Base-by-base conservation (phyloP, 1,140 invertebrate genomes). In the Lepidurus couesii region DNA sequence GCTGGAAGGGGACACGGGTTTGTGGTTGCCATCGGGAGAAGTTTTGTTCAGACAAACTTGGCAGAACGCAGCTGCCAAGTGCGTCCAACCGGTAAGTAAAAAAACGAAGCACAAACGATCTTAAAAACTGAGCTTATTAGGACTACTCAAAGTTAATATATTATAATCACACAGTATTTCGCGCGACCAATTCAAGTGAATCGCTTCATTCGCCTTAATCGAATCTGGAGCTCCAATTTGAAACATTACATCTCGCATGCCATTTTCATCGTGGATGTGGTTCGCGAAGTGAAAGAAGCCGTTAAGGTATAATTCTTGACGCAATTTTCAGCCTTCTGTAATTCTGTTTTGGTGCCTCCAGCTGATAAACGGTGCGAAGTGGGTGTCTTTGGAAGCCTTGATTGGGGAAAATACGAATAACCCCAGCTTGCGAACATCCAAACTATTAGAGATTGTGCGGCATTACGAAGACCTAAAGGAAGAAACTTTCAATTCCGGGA, bases 181-280 rank as follows among this genome's bases (percentile, higher is more conserved):
- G 26, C 75, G 10, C 73, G 78, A 13, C 21, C 75, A 8, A 45
- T 79, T 34, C 73, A 79, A 75, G 78, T 79, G 9, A 77, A 42
- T n/a, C 53, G 73, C 16, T 44, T 79, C 13, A 75, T 79, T 76
- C 78, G 78, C 9, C 78, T 79, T 11, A 74, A 79, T 43, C 78
- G 78, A 16, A n/a, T 79, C n/a, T 79, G 78, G 78, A 79, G 78
- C 44, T 9, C 78, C 21, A 79, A 43, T 44, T 78, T 75, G 42
- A 75, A 75, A n/a, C 73, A 75, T 42, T 79, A 78, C 34, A 44
- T 79, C 16, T 75, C 43, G 43, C 78, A 79, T 45, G 74, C 74
- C 26, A 74, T 79, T 11, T 79, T 79, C 45, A 74, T 47, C 21
- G 21, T 79, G 16, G 78, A 79, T 26, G 24, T 79, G 44, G 73